A percentile compares a stretch with the other conserved stretches of the same genome.
These are phyloP conservation scores for Nephrocerus scutellatus DNA, from an alignment of 2,888 invertebrate genomes.

Conservation along the genomic window DNA sequence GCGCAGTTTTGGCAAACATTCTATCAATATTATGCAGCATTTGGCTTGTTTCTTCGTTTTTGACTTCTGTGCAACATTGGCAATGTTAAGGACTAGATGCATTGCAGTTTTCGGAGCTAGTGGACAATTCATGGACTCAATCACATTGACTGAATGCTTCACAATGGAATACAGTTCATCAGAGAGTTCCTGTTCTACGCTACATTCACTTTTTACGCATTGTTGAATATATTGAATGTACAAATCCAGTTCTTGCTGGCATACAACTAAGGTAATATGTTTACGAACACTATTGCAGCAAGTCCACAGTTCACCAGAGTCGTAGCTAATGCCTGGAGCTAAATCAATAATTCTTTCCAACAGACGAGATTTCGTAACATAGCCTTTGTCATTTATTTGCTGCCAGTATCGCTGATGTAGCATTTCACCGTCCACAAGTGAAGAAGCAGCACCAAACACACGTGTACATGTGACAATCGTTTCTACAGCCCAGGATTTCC, in stretches of 20 bases:
- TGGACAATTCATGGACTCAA: conserved; percentile 31
- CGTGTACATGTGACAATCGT: conserved; percentile 17
- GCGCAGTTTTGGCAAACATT: conserved; percentile 25
- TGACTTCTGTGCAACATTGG: conserved; percentile 18
- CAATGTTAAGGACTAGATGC: conserved; percentile 20
- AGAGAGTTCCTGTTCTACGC: conserved; percentile 1
- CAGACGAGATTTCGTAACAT: too few relatives aligned
- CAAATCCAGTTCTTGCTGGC: conserved; percentile 23
- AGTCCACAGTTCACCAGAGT: conserved; percentile 25
- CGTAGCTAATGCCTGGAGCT: conserved; percentile 25
- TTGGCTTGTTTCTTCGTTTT: conserved; percentile 21
- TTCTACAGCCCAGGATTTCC: too few relatives aligned
- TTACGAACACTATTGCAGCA: conserved; percentile 37
- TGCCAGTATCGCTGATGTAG: too few relatives aligned
- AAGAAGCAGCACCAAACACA: too few relatives aligned
- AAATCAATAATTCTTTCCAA: conserved; percentile 27
- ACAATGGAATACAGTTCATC: conserved; percentile 22
- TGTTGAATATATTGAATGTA: conserved; percentile 1
- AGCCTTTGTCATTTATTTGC: too few relatives aligned
- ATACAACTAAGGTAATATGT: conserved; percentile 32
- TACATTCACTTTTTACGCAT: neutral
- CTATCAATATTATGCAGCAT: conserved; percentile 24
- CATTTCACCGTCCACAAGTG: too few relatives aligned
- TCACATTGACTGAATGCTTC: conserved; percentile 29
- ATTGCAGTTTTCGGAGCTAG: conserved; percentile 17